A percentile compares a stretch with the other conserved stretches of the same genome.
Conservation (phyloP, 2,797 vertebrate species). For the Mus minutoides region DNA sequence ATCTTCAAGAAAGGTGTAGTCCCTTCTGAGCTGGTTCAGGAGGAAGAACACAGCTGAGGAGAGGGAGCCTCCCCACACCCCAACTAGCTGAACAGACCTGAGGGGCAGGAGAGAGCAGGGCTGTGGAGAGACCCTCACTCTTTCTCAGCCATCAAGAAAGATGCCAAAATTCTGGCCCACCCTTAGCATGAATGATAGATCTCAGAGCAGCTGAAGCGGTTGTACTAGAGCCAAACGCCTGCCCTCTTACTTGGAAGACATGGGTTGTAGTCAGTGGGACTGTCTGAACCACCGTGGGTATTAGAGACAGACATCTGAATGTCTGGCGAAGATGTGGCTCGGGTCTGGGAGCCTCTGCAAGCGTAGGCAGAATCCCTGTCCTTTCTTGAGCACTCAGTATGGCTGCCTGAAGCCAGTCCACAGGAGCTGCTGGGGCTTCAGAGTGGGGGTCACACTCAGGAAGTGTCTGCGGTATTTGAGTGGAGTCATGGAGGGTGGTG, state of each 20-base stretch:
- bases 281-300: not conserved
- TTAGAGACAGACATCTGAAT: not conserved
- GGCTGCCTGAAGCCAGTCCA: not conserved
- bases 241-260: not conserved
- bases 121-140: not conserved
- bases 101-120: slow-evolving; percentile 59
- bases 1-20: slow-evolving; percentile 84
- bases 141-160: not conserved
- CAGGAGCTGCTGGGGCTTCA: not conserved
- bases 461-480: slow-evolving; percentile 45
- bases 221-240: not conserved
- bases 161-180: not conserved
- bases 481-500: slow-evolving; percentile 64
- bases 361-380: not conserved
- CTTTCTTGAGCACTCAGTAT: not conserved
- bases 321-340: not conserved
- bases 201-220: accelerated
- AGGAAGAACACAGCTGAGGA: not conserved
- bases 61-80: not conserved
- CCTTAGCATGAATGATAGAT: not conserved
- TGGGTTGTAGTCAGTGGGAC: not conserved
- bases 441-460: not conserved
- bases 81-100: not conserved
- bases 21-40: slow-evolving; percentile 82
- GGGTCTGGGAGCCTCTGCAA: not conserved